Evolutionary conservation across 2,797 vertebrate species (phyloP).

Genomic region (Sparus aurata): DNA sequence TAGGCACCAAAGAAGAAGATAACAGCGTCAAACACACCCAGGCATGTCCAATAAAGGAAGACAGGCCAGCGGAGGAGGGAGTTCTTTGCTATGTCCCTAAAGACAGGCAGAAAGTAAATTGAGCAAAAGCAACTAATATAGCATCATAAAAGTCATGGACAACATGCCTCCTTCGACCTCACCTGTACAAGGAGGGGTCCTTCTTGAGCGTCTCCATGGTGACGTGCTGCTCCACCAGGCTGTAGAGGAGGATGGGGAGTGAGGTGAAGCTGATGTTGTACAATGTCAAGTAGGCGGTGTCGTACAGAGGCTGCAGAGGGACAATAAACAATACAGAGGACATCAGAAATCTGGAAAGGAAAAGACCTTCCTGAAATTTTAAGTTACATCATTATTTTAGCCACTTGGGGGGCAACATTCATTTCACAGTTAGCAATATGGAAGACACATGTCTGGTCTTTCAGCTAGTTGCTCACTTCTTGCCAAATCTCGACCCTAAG

Average conservation of each 20-base stretch:
- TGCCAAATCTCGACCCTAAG: too few species aligned
- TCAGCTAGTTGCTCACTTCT: not conserved
- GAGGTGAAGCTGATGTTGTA: conserved; percentile 99
- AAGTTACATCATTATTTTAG: not conserved
- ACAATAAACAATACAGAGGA: conserved; percentile 20
- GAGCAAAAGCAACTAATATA: not conserved
- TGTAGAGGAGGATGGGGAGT: conserved; percentile 96
- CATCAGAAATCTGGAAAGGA: conserved; percentile 7
- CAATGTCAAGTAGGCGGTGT: conserved; percentile 97
- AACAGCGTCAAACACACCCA: conserved; percentile 95
- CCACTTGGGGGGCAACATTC: not conserved
- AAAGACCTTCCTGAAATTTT: not conserved
- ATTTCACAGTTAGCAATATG: not conserved
- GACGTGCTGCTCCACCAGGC: conserved; percentile 96
- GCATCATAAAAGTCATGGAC: not conserved
- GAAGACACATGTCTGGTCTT: not conserved
- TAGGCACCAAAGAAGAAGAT: conserved; percentile 99
- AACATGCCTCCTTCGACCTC: conserved; percentile 15
- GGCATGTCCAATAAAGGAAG: conserved; percentile 98
- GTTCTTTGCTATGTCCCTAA: conserved; percentile 96
- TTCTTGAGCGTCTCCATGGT: conserved; percentile 91
- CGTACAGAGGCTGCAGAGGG: conserved; percentile 92
- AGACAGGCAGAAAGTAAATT: not conserved
- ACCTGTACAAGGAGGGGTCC: conserved; percentile 96
- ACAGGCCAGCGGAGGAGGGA: conserved; percentile 94